phyloP scores from a whole-genome alignment of 1,140 invertebrate species.

The Megalonaias nervosa region DNA sequence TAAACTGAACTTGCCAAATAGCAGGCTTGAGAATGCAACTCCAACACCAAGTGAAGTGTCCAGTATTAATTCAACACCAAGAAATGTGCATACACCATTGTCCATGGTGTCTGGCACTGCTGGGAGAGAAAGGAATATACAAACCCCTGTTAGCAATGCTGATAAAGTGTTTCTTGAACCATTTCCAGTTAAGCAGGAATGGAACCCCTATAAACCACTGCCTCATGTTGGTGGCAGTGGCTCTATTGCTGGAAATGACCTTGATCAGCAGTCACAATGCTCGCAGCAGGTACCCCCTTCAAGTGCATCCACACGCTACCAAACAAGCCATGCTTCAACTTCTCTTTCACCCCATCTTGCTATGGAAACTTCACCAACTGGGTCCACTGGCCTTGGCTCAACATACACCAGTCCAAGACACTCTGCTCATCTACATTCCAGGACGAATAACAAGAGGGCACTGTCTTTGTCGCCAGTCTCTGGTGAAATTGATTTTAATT shows the following conservation, averaged over 20 bases:
- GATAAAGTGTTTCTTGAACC: conserved; percentile 62
- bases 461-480: conserved; percentile 95
- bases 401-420: conserved; percentile 63
- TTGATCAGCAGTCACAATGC: conserved; percentile 41
- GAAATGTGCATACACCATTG: conserved; percentile 51
- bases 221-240: conserved; percentile 40
- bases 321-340: conserved; percentile 45
- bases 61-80: conserved; percentile 54
- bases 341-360: conserved; percentile 65
- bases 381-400: conserved; percentile 44
- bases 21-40: conserved; percentile 57
- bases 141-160: conserved; percentile 40
- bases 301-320: conserved; percentile 37
- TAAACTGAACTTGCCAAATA: conserved; percentile 49
- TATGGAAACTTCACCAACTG: conserved; percentile 56
- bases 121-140: conserved; percentile 36
- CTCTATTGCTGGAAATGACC: conserved; percentile 36
- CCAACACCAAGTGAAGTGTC: conserved; percentile 69
- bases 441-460: conserved; percentile 80
- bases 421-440: conserved; percentile 58
- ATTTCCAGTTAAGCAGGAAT: conserved; percentile 50
- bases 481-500: conserved; percentile 89
- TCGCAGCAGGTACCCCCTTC: conserved; percentile 30
- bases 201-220: conserved; percentile 57
- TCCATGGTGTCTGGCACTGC: conserved; percentile 39